phyloP scores from a whole-genome alignment of 2,113 vertebrate species.

The Mustelus asterias region DNA sequence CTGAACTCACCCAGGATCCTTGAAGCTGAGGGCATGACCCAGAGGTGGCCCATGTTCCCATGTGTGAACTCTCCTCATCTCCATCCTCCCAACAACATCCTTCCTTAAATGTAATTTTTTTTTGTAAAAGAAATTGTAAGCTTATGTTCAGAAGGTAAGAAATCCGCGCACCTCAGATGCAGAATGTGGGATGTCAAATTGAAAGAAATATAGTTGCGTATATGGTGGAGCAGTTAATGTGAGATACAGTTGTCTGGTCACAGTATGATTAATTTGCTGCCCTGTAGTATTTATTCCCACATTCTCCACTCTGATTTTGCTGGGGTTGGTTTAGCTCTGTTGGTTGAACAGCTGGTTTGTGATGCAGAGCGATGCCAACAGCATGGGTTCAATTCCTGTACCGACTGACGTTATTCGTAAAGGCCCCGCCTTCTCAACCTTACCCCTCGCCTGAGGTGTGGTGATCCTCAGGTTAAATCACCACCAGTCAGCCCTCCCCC shows the following conservation, averaged over 20 bases:
- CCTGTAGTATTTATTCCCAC: no score
- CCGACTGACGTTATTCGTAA: no score
- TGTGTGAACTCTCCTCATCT: not conserved
- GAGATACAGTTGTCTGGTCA: not conserved
- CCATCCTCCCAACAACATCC: not conserved
- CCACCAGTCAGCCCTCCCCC: no score
- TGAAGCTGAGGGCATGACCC: not conserved
- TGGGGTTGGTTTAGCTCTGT: no score
- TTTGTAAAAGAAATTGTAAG: not conserved
- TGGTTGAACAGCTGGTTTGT: no score
- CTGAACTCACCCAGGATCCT: no score
- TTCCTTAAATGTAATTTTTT: not conserved
- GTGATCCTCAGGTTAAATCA: no score
- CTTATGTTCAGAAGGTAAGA: not conserved
- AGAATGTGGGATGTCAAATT: not conserved
- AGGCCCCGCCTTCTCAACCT: no score
- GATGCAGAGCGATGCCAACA: no score
- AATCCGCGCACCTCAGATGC: not conserved
- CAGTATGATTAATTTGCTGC: not conserved
- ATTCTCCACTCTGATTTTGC: no score
- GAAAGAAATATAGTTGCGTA: not conserved
- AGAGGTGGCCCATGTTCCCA: not conserved
- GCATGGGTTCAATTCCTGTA: no score
- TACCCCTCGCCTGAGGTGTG: no score
- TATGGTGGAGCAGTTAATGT: not conserved